Percentiles rank a stretch among this genome's conserved stretches.
phyloP scores from a whole-genome alignment of 2,888 invertebrate genomes.

The Lypha dubia region DNA sequence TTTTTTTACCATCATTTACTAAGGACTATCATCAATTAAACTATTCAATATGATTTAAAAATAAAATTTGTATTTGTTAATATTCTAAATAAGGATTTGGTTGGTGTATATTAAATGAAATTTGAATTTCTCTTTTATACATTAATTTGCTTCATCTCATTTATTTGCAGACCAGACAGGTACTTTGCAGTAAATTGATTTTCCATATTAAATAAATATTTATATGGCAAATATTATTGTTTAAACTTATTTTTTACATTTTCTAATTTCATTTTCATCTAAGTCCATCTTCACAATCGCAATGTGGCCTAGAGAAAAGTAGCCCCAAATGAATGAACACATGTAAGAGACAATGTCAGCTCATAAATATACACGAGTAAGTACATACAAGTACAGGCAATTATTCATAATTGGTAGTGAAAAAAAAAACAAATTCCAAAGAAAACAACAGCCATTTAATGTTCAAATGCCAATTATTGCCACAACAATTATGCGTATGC shows the following conservation, averaged over 20 bases:
- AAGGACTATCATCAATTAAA: slow-evolving; percentile 2
- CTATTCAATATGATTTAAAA: background rate
- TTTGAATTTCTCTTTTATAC: background rate
- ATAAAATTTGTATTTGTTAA: background rate
- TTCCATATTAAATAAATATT: slow-evolving; percentile 22
- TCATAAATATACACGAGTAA: slow-evolving; percentile 38
- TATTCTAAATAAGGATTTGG: background rate
- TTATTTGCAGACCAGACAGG: background rate
- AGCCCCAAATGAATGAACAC: background rate
- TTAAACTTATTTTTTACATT: slow-evolving; percentile 2
- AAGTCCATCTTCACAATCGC: background rate
- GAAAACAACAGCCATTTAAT: slow-evolving; percentile 7
- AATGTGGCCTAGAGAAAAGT: slow-evolving; percentile 42
- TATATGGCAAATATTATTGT: slow-evolving; percentile 31
- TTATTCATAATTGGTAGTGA: slow-evolving; percentile 64
- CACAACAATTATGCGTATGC: slow-evolving; percentile 36
- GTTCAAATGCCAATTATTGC: slow-evolving; percentile 55
- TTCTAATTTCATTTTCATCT: slow-evolving; percentile 43
- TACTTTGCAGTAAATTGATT: background rate
- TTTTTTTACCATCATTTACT: background rate
- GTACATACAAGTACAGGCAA: slow-evolving; percentile 61
- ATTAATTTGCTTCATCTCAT: slow-evolving; percentile 7
- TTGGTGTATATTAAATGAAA: background rate
- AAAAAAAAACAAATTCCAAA: background rate
- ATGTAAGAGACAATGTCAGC: slow-evolving; percentile 19